Percentiles rank a stretch among this genome's conserved stretches.
Conservation (phyloP, 2,888 invertebrate genomes). For the Drosophila maculinotata region DNA sequence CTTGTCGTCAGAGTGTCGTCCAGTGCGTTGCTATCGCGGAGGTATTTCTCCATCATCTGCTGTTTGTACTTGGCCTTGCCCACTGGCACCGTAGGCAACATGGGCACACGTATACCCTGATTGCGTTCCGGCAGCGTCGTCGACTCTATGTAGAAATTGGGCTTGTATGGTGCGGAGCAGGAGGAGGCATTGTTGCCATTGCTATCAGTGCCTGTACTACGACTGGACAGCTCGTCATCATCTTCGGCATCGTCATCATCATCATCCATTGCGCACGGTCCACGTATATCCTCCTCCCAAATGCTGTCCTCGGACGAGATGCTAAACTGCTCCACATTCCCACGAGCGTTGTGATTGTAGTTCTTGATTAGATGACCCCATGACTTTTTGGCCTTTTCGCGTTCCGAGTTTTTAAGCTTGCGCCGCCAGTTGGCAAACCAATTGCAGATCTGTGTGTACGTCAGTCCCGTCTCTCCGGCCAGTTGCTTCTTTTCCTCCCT, state of each 20-base stretch:
- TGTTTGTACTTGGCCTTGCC: conserved; percentile 86
- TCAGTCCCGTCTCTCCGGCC: conserved; percentile 90
- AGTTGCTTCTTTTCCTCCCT: conserved; percentile 91
- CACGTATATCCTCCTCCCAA: conserved; percentile 88
- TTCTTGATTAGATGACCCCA: conserved; percentile 90
- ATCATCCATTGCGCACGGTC: conserved; percentile 65
- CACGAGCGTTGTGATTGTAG: conserved; percentile 90
- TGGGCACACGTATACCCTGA: conserved; percentile 44
- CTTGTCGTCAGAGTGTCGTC: not conserved
- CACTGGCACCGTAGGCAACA: conserved; percentile 49
- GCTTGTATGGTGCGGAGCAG: conserved; percentile 44
- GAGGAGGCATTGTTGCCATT: conserved; percentile 56
- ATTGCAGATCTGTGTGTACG: conserved; percentile 91
- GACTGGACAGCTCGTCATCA: conserved; percentile 68
- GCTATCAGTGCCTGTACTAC: conserved; percentile 68
- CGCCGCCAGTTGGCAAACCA: conserved; percentile 94
- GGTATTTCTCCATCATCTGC: conserved; percentile 87
- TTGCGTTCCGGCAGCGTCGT: conserved; percentile 11
- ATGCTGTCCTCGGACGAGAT: conserved; percentile 92
- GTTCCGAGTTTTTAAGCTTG: conserved; percentile 91
- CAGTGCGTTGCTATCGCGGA: conserved; percentile 83
- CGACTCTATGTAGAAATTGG: conserved; percentile 67
- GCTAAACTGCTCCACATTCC: conserved; percentile 92
- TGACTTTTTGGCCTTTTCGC: conserved; percentile 89
- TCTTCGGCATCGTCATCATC: conserved; percentile 58